Evolutionary conservation across 2,113 vertebrate genomes (phyloP), one percentile per base, ranked within the genome.

Genomic region (Silurus asotus): DNA sequence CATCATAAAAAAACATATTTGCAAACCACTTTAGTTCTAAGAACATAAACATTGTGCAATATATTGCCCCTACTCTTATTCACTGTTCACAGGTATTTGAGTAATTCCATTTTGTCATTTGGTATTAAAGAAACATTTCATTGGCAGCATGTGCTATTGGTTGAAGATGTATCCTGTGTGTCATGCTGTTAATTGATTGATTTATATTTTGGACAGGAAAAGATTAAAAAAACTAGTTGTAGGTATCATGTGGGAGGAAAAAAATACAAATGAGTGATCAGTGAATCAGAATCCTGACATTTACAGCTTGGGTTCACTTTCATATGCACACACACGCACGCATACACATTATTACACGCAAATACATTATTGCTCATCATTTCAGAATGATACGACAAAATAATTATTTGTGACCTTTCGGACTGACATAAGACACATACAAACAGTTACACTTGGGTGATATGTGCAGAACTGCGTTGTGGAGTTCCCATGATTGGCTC

Each of bases 341-440:
- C 55, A 56, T 8, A 56, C 55, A 56, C 55, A n/a, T 20, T 56
- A 56, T 56, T 17, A 14, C 59, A 77, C 2, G 23, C 28, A n/a
- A n/a, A n/a, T n/a, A n/a, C n/a, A n/a, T n/a, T 82, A 83, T 89
- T 89, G 83, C 88, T 87, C 83, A 89, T 72, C 8, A 49, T 86
- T 81, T 87, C 64, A 37, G 61, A 84, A 25, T 85, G 83, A 82
- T 62, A 56, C 25, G 10, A 65, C 9, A 70, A 55, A 83, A 85
- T 14, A 70, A 37, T 62, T 82, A 51, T 37, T 37, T 23, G 19
- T 84, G 76, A 75, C 64, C 17, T 81, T 87, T 77, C 77, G 8
- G 13, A 19, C 45, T 37, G 62, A 62, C 3, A 59, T 49, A 51
- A n/a, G 14, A 69, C 37, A 51, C 65, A 9, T 28, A 55, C 20